Base-by-base conservation (phyloP, 2,797 vertebrate species). In the Crossoptilon crossoptilon region DNA sequence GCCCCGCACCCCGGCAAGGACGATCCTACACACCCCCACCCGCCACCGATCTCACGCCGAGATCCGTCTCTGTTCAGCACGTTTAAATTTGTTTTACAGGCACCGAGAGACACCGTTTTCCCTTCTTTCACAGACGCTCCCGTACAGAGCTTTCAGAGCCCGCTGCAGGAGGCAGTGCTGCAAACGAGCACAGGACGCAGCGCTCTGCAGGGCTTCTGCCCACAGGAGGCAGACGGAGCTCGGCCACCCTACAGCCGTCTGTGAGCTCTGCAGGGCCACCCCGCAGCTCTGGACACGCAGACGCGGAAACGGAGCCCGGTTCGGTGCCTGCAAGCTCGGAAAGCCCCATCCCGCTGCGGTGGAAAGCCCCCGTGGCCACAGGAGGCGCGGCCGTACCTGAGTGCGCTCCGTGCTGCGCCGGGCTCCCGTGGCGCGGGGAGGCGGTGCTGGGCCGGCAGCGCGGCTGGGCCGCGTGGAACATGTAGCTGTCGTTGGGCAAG, bases 401-500 rank as follows among this genome's bases (percentile, higher is more conserved):
- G 7, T 98, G 98, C 84, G 97, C 95, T 93, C 98, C 98, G 95
- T 97, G 98, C 73, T 97, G 92, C 78, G 94, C 33, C 0, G 96
- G 93, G 24, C 84, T 95, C 87, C 96, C 96, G 68, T 92, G 88
- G 0, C 84, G 96, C 71, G 97, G 94, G 89, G 97, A 94, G 67
- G 95, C 90, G 14, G 96, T 85, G 80, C 96, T 94, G 55, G 91
- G 82, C 60, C 95, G 60, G 90, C 84, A 69, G 93, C 96, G 93
- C 31, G 96, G 95, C 56, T 58, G 56, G 56, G n/a, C 33, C 0
- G 96, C 97, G 85, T 97, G 97, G 97, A 98, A 99, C 99, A 99
- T 99, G 97, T 99, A 99, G 98, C 99, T 99, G 98, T 99, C 99
- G 0, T 99, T 99, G 71, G 99, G 99, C 91, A 99, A 95, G 22